Conservation (phyloP, 1,140 invertebrate species). For the Melipona quadrifasciata region DNA sequence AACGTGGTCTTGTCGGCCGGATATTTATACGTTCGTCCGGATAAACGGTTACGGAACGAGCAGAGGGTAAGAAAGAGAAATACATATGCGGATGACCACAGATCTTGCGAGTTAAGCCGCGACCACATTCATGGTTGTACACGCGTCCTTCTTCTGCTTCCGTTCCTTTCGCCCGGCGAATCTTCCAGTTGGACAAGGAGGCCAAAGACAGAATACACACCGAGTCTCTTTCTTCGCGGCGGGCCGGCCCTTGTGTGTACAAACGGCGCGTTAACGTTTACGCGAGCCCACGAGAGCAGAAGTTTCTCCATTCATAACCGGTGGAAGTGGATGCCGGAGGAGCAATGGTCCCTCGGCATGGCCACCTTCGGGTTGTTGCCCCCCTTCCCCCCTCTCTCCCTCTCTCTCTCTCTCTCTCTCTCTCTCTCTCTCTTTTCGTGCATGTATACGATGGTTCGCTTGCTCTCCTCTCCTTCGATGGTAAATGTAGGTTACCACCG, state of each 20-base stretch:
- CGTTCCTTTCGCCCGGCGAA: background rate
- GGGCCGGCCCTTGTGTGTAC: conserved; percentile 35
- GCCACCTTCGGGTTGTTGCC: conserved; percentile 49
- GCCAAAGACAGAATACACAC: background rate
- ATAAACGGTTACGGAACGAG: conserved; percentile 28
- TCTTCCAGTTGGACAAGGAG: background rate
- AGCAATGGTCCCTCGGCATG: conserved; percentile 65
- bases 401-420: too few species aligned
- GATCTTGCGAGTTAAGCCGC: conserved; percentile 26
- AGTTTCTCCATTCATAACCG: conserved; percentile 79
- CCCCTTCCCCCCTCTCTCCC: conserved; percentile 30
- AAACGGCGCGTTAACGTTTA: conserved; percentile 66
- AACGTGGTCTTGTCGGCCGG: background rate
- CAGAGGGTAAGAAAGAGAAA: background rate
- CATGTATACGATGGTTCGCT: too few species aligned
- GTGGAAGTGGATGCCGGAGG: conserved; percentile 53
- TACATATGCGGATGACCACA: background rate
- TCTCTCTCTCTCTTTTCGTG: too few species aligned
- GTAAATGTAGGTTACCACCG: conserved; percentile 74
- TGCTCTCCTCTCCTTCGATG: conserved; percentile 19
- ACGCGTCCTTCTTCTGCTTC: background rate
- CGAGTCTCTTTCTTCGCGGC: conserved; percentile 47
- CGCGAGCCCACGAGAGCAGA: conserved; percentile 65
- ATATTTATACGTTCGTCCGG: conserved; percentile 30
- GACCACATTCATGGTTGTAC: conserved; percentile 13